phyloP scores from a whole-genome alignment of 2,797 vertebrate genomes.

The Galagoides demidoff region DNA sequence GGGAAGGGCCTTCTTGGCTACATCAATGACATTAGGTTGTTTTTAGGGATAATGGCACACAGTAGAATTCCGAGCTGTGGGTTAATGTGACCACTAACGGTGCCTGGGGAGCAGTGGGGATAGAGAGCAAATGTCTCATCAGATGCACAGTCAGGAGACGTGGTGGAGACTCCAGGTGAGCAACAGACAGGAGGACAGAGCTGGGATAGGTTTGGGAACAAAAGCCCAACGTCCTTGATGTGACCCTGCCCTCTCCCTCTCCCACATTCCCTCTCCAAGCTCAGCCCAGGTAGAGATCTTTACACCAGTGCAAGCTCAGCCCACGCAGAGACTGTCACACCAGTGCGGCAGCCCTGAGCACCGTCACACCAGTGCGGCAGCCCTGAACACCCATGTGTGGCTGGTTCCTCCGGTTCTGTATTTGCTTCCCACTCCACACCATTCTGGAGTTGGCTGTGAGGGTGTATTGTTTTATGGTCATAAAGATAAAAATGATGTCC shows the following conservation, averaged over 20 bases:
- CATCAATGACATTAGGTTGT: no score
- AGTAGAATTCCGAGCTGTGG: no score
- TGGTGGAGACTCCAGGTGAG: not conserved
- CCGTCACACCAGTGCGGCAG: no score
- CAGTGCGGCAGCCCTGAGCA: no score
- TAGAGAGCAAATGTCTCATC: rapidly evolving
- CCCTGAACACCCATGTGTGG: not conserved
- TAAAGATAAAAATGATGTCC: not conserved
- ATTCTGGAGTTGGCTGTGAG: rapidly evolving
- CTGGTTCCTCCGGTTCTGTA: not conserved
- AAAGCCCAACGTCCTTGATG: not conserved
- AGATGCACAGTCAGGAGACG: no score
- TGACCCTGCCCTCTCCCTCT: no score
- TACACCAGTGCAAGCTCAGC: no score
- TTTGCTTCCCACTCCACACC: not conserved
- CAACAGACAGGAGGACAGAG: not conserved
- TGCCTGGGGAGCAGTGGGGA: rapidly evolving
- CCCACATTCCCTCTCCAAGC: no score
- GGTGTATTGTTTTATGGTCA: not conserved
- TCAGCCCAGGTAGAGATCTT: no score
- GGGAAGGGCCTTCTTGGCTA: not conserved
- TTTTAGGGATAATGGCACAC: no score
- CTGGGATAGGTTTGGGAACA: not conserved
- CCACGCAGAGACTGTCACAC: no score
- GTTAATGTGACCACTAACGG: rapidly evolving